These are phyloP conservation scores for Mobula hypostoma DNA, from an alignment of 2,113 vertebrate genomes.

Conservation along the genomic window DNA sequence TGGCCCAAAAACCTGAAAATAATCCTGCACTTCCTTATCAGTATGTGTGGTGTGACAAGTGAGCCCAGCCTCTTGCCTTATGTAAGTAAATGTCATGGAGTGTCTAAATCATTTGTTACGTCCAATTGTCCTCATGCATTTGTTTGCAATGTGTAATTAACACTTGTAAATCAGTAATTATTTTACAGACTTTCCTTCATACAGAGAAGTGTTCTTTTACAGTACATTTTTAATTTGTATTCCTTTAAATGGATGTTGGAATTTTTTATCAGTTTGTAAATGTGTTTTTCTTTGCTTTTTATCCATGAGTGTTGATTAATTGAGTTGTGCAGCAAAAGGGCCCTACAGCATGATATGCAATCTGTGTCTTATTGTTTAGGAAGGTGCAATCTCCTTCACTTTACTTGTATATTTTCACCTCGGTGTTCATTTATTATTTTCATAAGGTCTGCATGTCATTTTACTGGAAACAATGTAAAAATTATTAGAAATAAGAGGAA, in stretches of 20 bases:
- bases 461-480: not conserved
- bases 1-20: conserved; percentile 98
- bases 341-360: not conserved
- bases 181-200: not conserved
- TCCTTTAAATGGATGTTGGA: not conserved
- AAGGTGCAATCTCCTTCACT: too few relatives aligned
- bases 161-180: not conserved
- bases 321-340: not conserved
- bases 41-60: conserved; percentile 92
- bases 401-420: not conserved
- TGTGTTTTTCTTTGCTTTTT: not conserved
- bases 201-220: too few relatives aligned
- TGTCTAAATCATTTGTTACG: not conserved
- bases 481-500: not conserved
- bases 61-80: conserved; percentile 97
- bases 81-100: conserved; percentile 62
- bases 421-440: not conserved
- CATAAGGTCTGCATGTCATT: not conserved
- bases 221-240: not conserved
- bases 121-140: not conserved
- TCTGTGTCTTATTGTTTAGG: not conserved
- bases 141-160: not conserved
- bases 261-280: not conserved
- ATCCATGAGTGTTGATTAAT: not conserved
- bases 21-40: conserved; percentile 95